phyloP scores from a whole-genome alignment of 1,140 invertebrate species.

The Lethrus apterus region DNA sequence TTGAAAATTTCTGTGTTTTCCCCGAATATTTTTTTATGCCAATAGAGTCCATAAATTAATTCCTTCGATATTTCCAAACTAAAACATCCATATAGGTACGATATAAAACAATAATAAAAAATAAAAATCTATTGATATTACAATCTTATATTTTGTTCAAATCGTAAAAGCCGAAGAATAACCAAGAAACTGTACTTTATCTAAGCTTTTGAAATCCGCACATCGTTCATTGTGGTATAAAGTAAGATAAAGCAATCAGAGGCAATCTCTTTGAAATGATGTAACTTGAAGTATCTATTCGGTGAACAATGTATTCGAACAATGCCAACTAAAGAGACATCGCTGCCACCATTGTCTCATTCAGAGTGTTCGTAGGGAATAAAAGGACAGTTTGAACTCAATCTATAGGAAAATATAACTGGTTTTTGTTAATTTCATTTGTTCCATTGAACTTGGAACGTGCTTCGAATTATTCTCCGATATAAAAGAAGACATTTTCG shows the following conservation, averaged over 20 bases:
- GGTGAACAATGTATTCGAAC: slow-evolving; percentile 33
- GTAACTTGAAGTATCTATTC: slow-evolving; percentile 41
- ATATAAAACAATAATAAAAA: no score
- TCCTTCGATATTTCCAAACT: no score
- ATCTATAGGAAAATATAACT: slow-evolving; percentile 22
- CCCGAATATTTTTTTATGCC: no score
- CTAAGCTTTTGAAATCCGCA: slow-evolving; percentile 7
- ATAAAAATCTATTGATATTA: no score
- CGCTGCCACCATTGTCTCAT: slow-evolving; percentile 34
- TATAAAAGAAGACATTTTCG: slow-evolving; percentile 2
- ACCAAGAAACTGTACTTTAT: no score
- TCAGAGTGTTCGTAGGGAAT: slow-evolving; percentile 34
- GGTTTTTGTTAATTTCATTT: slow-evolving; percentile 11
- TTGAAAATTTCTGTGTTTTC: no score
- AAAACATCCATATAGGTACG: no score
- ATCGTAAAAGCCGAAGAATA: no score
- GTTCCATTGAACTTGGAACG: slow-evolving; percentile 14
- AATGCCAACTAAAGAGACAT: slow-evolving; percentile 41
- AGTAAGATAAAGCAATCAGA: slow-evolving; percentile 30
- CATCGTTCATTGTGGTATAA: slow-evolving; percentile 11
- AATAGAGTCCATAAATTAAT: no score
- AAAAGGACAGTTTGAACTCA: slow-evolving; percentile 31
- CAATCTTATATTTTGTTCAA: no score
- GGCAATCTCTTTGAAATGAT: slow-evolving; percentile 38
- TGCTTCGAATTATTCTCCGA: slow-evolving; percentile 10